These are phyloP conservation scores for Girardinus metallicus DNA, from an alignment of 2,797 vertebrate species.

Conservation along the genomic window DNA sequence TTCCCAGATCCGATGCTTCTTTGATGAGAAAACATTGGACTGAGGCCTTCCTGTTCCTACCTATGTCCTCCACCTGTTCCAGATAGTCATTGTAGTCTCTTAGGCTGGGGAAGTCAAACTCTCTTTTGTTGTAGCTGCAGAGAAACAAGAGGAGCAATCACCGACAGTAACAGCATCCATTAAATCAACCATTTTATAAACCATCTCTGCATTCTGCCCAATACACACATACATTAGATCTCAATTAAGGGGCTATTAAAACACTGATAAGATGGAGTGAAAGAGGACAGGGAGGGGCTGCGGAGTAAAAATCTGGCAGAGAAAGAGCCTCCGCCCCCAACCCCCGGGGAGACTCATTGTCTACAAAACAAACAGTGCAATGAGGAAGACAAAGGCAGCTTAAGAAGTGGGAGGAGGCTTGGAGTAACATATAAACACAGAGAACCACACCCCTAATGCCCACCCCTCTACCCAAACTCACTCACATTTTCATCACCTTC, in stretches of 20 bases:
- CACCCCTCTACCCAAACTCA: constrained; percentile 33
- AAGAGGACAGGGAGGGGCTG: constrained; percentile 63
- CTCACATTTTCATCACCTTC: constrained; percentile 96
- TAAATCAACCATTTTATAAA: constrained; percentile 74
- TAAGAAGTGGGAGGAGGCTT: constrained; percentile 77
- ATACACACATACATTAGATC: constrained; percentile 70
- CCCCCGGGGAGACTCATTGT: constrained; percentile 77
- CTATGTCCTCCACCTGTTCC: constrained; percentile 95
- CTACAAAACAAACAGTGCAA: constrained; percentile 85
- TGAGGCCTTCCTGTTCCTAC: constrained; percentile 69
- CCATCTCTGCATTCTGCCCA: constrained; percentile 64
- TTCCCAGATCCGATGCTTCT: constrained; percentile 30
- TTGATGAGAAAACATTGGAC: constrained; percentile 41
- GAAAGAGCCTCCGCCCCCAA: constrained; percentile 70
- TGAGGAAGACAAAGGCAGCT: constrained; percentile 82
- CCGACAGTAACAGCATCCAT: constrained; percentile 66
- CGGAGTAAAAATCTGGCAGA: constrained; percentile 76
- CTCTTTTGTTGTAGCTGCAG: constrained; percentile 97
- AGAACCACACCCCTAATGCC: constrained; percentile 46
- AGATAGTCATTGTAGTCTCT: constrained; percentile 96
- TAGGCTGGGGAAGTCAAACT: constrained; percentile 90
- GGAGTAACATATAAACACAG: constrained; percentile 73
- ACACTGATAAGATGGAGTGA: constrained; percentile 64
- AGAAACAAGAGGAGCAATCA: constrained; percentile 47
- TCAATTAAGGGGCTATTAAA: constrained; percentile 78